These are phyloP conservation scores for Gymnoscopelus braueri DNA, from an alignment of 2,797 vertebrate genomes.

Conservation along the genomic window DNA sequence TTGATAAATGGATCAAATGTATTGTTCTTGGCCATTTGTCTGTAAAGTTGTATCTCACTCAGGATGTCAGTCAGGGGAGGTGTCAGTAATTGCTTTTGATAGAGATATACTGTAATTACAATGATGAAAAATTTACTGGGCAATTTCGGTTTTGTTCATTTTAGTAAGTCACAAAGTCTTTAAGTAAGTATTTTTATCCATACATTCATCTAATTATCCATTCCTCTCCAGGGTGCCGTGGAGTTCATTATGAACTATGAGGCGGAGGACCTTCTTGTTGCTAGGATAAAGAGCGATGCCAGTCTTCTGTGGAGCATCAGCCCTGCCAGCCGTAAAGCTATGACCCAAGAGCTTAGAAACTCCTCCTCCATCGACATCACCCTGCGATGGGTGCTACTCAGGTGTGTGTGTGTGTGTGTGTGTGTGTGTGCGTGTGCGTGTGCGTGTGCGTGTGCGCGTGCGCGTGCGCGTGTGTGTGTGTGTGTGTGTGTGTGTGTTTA, in stretches of 20 bases:
- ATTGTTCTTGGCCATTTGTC: no score
- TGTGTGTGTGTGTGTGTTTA: not conserved
- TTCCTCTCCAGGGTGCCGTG: conserved; percentile 59
- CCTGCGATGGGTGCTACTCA: conserved; percentile 71
- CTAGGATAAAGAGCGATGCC: conserved; percentile 81
- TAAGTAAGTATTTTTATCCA: no score
- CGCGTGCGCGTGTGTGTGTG: not conserved
- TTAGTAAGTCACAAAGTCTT: no score
- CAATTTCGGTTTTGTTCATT: no score
- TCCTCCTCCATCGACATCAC: conserved; percentile 74
- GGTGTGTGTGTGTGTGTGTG: conserved; percentile 49
- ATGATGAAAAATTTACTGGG: no score
- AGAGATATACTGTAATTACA: no score
- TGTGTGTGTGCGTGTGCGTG: not conserved
- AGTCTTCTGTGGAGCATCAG: conserved; percentile 80
- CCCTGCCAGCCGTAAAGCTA: conserved; percentile 69
- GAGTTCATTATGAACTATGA: conserved; percentile 78
- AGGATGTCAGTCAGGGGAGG: no score
- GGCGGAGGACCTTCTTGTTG: conserved; percentile 67
- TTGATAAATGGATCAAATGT: no score
- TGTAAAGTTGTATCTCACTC: no score
- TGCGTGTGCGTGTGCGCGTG: not conserved
- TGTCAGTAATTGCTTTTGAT: no score
- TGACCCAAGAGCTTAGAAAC: conserved; percentile 71
- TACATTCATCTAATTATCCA: not conserved